Percentiles rank a stretch among this genome's conserved stretches.
These are phyloP conservation scores for Diadophis punctatus DNA, from an alignment of 2,113 vertebrate species.

Conservation along the genomic window DNA sequence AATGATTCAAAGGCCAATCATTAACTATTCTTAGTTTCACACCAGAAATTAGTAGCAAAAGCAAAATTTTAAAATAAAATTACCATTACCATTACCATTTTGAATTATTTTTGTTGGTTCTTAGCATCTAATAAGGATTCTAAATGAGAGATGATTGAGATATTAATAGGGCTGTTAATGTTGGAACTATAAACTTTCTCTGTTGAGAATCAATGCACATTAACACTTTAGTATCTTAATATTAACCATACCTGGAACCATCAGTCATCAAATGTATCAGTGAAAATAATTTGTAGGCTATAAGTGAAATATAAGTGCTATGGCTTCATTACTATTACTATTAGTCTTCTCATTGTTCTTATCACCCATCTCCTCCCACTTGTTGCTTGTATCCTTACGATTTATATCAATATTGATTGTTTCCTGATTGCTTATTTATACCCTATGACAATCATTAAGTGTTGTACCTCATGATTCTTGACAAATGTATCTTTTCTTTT, in stretches of 20 bases:
- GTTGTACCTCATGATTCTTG: no score
- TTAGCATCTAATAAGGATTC: constrained; percentile 24
- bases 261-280: background rate
- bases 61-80: background rate
- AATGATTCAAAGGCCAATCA: constrained; percentile 1
- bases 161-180: constrained; percentile 23
- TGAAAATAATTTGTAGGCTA: background rate
- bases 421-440: no score
- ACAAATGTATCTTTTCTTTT: no score
- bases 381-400: no score
- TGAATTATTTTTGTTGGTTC: background rate
- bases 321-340: no score
- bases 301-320: background rate
- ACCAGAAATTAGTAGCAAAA: background rate
- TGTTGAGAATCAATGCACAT: constrained; percentile 16
- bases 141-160: constrained; percentile 5
- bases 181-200: constrained; percentile 8
- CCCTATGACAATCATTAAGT: no score
- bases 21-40: background rate
- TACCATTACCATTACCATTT: background rate
- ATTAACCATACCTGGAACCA: background rate
- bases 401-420: no score
- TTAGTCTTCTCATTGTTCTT: no score
- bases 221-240: constrained; percentile 6
- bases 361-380: no score